Base-by-base conservation (phyloP, 1,140 invertebrate genomes). In the Pachypsylla venusta region DNA sequence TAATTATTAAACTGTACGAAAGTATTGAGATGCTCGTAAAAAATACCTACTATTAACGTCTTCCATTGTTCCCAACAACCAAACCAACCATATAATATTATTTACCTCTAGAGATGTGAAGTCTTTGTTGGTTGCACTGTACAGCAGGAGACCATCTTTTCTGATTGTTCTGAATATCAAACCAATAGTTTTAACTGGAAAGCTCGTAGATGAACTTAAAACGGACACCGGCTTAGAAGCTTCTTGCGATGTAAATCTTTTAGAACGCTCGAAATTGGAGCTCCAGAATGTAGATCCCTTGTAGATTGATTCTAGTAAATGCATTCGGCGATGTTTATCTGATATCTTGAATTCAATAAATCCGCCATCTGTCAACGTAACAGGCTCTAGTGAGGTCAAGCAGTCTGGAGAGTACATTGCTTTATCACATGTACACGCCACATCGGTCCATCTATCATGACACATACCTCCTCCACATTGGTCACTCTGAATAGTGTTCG, bases 101-200 rank as follows among this genome's bases (percentile, higher is more conserved):
- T 73, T 70, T 65, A 91, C 76, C 74, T 90, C 83, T 54, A 93
- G 70, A 1, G 86, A 77, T 14, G 90, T 93, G 67, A 81, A 92
- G 71, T 93, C 87, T 67, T 89, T 87, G 66, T 91, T 88, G 2
- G 85, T 90, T 0, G 85, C 86, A 0, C 85, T 79, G 67, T 88
- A 87, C 57, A 94, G 76, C 1, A 96, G 68, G 12, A 93, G 72
- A 7, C 89, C 91, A 67, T 87, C 77, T 28, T 76, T 73, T 67
- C 80, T 79, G 1, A 82, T 76, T 0, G 90, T 93, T 65, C 87
- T 77, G 66, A 95, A 92, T 61, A 83, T 76, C n/a, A 96, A 73
- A 48, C 84, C 81, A 1, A 94, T 73, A 12, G 76, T 80, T 70
- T 92, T 92, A 1, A 79, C 74, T 0, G 78, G 73, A 16, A 60